phyloP scores from a whole-genome alignment of 1,140 invertebrate species.

The Drosophila suzukii region DNA sequence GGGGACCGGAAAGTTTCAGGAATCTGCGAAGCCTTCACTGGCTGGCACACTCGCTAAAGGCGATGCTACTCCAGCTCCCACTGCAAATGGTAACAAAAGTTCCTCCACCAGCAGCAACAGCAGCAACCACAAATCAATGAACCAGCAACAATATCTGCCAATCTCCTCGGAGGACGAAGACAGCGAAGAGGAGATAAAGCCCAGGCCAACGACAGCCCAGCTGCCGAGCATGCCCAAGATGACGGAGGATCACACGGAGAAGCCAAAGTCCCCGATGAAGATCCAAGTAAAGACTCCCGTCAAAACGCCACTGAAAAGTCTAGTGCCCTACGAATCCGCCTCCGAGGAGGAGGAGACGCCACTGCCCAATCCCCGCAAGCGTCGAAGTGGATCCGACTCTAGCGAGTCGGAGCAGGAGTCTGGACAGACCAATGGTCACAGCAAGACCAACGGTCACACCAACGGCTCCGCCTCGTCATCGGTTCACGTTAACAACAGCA shows the following conservation, averaged over 20 bases:
- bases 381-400: conserved; percentile 51
- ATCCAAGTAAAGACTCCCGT: conserved; percentile 40
- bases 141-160: conserved; percentile 70
- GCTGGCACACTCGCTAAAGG: conserved; percentile 57
- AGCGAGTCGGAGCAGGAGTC: conserved; percentile 53
- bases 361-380: conserved; percentile 62
- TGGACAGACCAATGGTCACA: conserved; percentile 28
- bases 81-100: conserved; percentile 77
- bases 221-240: conserved; percentile 73
- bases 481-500: conserved; percentile 58
- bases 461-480: conserved; percentile 53
- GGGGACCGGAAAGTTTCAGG: conserved; percentile 73
- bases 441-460: conserved; percentile 3
- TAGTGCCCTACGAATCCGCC: conserved; percentile 82
- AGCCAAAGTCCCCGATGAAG: conserved; percentile 56
- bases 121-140: conserved; percentile 47
- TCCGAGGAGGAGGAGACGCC: conserved; percentile 72
- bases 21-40: conserved; percentile 66
- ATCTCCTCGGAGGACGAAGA: conserved; percentile 70
- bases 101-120: conserved; percentile 63
- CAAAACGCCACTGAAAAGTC: conserved; percentile 70
- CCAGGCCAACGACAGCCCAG: conserved; percentile 63
- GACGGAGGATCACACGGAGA: conserved; percentile 52
- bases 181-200: conserved; percentile 49
- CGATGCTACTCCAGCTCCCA: conserved; percentile 49